Evolutionary conservation across 2,797 vertebrate species (phyloP), one percentile per base, ranked within the genome.

Genomic region (Remorina albescens): DNA sequence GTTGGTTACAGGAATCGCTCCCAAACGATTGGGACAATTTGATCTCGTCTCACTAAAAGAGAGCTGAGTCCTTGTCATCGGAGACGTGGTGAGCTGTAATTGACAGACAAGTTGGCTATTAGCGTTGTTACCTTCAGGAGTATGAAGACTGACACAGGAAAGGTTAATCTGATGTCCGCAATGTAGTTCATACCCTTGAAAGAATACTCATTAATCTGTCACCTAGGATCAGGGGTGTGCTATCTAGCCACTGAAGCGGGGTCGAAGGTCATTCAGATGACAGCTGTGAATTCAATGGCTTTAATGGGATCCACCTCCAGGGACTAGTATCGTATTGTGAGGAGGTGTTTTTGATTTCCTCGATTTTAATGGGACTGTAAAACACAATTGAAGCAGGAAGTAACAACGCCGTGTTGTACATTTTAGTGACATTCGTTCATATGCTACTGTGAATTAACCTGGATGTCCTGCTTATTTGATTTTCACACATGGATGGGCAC

Each of bases 151-250:
- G 66, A 78, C 54, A 72, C 2, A 69, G 75, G 46, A 30, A 71
- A 86, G 85, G 85, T 89, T 90, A 80, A 88, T 81, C 67, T 72
- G 49, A 76, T 77, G 85, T 82, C 83, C 63, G 84, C 69, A 7
- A 56, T 76, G 62, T 60, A 55, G 80, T 80, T 86, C 61, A 71
- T 61, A 73, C 83, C 51, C 32, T 2, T 5, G 55, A 66, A 55
- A 73, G 58, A 0, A 2, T 56, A 70, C 68, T 84, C 74, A 85
- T 90, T 90, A 89, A 86, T 84, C 72, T 78, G 80, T 82, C 86
- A 77, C 58, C 68, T 67, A 54, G 67, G 68, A 75, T 66, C 57
- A 41, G 61, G 74, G 36, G 71, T 81, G 73, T 82, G 47, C 47
- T 46, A 25, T 71, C 66, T 76, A 16, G 3, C 50, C 57, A 4